Base-by-base conservation (phyloP, 2,113 vertebrate genomes). In the Nothoprocta perdicaria region DNA sequence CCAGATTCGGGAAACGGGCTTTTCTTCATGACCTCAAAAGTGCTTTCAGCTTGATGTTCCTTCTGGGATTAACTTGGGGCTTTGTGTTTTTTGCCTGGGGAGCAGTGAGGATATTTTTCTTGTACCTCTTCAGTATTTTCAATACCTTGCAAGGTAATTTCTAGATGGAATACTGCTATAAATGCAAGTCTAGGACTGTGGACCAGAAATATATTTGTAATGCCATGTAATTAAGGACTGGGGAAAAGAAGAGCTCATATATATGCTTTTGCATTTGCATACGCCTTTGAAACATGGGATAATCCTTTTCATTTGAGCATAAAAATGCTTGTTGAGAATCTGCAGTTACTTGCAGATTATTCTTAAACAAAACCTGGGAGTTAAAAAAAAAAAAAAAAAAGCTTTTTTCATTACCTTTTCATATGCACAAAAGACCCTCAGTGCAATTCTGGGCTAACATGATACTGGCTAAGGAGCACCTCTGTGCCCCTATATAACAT, bases 31-130 rank as follows among this genome's bases (percentile, higher is more conserved):
- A 99, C 82, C 24, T 98, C 87, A 98, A 97, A 96, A 98, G 97
- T 7, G 97, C 97, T 33, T 97, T 95, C 76, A 98, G 99, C 72
- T 96, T 99, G 84, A 98, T 98, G 2, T 97, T 98, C 75, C 97
- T 99, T 79, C 96, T 99, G 57, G 98, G 98, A n/a, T 97, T 99
- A 92, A 98, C 98, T 1, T 99, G 98, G 98, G 95, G 96, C 1
- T 93, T 98, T 86, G 98, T 96, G 26, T 98, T 99, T 84, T 98
- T 99, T 74, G 97, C 98, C 24, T 98, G 98, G 97, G 98, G 98
- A 41, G 95, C 98, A 0, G 91, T 96, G 45, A 97, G 86, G 92
- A 95, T 97, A 78, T 92, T 96, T 61, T 95, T 99, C 89, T 89
- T 98, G 63, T 99, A 99, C 86, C 91, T 98, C 86, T 99, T 99